Evolutionary conservation across 2,888 invertebrate species (phyloP), one percentile per base, ranked within the genome.

Genomic region (Temnothorax ravouxi): DNA sequence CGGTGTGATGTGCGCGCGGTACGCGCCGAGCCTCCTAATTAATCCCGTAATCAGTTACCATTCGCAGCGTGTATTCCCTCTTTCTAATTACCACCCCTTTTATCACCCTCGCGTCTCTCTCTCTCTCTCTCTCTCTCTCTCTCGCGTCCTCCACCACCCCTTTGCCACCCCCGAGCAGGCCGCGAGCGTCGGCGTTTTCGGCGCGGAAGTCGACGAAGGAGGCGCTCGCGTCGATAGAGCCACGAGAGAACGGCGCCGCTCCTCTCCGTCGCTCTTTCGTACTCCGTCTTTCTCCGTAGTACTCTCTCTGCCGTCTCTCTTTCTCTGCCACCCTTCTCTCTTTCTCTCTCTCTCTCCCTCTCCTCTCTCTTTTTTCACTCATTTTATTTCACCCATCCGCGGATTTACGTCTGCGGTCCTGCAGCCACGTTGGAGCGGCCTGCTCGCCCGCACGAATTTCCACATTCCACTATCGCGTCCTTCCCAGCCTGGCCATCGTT

Each of bases 181-280:
- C 67, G 56, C 74, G 66, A 54, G 83, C 85, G 85, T 86, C 86
- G 75, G 79, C 83, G 88, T 90, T 90, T 90, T 88, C 89, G 90
- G 89, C 88, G 88, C 86, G 91, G 91, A 89, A 91, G 90, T 89
- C 85, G 85, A 88, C 86, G 87, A 86, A 88, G 87, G 88, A 92
- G 93, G 95, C 95, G 95, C 95, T 94, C 94, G 94, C 94, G 95
- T 94, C 95, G 95, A 93, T 94, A 94, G 94, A 93, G 88, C 93
- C 93, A 92, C 93, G 94, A 90, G 91, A 91, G 91, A 95, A 94
- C 94, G 95, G 87, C 77, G 85, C 80, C 75, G 47, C 71, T 79
- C 50, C 47, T 75, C 84, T 84, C 77, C 84, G 84, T 84, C 84
- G 75, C 84, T 82, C 87, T 84, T 76, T 83, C 81, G 62, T 56